Evolutionary conservation across 2,797 vertebrate genomes (phyloP), one percentile per base, ranked within the genome.

Genomic region (Sarcoramphus papa): DNA sequence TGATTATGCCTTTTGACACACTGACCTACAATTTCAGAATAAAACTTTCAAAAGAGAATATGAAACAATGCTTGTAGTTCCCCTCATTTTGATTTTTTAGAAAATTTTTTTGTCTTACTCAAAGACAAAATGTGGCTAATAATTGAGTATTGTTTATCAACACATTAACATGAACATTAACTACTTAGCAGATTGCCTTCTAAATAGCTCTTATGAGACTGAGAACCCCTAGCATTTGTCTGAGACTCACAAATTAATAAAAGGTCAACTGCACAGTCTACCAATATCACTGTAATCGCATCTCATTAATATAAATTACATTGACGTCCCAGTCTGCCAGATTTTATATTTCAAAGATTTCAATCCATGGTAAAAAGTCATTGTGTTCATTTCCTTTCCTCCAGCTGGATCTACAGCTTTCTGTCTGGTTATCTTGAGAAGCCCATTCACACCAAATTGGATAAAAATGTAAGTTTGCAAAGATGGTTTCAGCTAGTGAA

Each of bases 381-480:
- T 48, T 68, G 8, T 80, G 64, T 81, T 63, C 1, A 23, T 53
- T 70, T 92, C 13, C 57, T 91, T 95, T 80, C 35, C 51, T 92
- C 43, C 86, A 98, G 97, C 77, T 96, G 96, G 86, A 94, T 97
- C 69, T 97, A 97, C 85, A 97, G 92, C 51, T 94, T 97, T 59
- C 96, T 98, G 1, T 72, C 95, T 81, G 96, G 94, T 77, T 97
- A 94, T 70, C 93, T 98, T 92, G 95, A 98, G 89, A 97, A 97
- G 63, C 90, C 83, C 59, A 93, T 98, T 94, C 88, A 92, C 27
- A 95, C 65, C 67, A 94, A 94, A 73, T 35, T 98, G 92, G 89
- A 97, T 93, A 80, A 95, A 93, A 96, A 91, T 92, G 97, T 98
- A 91, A 97, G 96, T 94, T 85, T 91, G 73, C 45, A 72, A 79